phyloP scores from a whole-genome alignment of 37 sponge, comb jelly and placozoan species.

The Ianthella basta region DNA sequence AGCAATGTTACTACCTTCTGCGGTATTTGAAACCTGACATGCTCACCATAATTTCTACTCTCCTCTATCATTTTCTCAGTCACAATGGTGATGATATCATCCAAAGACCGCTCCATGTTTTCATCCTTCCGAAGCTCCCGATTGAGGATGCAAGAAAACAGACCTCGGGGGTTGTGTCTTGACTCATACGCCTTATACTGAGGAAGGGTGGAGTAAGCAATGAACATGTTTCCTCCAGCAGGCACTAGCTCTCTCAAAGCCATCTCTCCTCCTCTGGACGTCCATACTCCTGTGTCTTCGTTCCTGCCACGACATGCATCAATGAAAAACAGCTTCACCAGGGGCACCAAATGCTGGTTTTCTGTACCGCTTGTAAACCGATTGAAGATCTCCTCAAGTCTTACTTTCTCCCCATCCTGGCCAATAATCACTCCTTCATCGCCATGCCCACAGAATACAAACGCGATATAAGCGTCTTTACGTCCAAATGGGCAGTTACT shows the following conservation, averaged over 20 bases:
- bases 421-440: neutral
- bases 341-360: neutral
- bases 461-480: constrained; percentile 1
- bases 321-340: constrained; percentile 56
- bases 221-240: constrained; percentile 16
- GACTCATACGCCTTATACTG: constrained; percentile 31
- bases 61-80: neutral
- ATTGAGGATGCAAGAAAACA: neutral
- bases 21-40: neutral
- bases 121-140: neutral
- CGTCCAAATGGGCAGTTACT: neutral
- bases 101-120: neutral
- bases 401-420: constrained; percentile 28
- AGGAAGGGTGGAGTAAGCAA: constrained; percentile 47
- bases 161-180: neutral
- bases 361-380: constrained; percentile 1
- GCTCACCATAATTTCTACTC: neutral
- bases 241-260: constrained; percentile 5
- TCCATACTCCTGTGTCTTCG: too few relatives aligned
- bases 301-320: constrained; percentile 60
- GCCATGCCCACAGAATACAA: constrained; percentile 58
- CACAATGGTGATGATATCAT: neutral
- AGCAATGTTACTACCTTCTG: neutral
- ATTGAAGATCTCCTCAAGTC: constrained; percentile 15
- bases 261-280: constrained; percentile 17